Evolutionary conservation across 37 sponge, comb jelly and placozoan genomes (phyloP), one percentile per base, ranked within the genome.

Genomic region (Mnemiopsis leidyi): DNA sequence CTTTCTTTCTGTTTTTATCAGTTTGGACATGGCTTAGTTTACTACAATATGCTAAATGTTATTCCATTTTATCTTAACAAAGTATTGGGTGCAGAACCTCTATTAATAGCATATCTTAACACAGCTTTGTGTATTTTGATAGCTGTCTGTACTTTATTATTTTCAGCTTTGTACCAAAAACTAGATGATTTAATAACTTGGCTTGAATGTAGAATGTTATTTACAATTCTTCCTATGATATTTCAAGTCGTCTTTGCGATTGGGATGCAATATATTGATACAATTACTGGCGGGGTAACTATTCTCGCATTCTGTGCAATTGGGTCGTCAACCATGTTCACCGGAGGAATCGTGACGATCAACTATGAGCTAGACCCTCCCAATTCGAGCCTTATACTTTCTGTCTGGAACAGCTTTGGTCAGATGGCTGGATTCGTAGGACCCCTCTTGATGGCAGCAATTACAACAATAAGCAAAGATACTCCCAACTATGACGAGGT

Each of bases 371-470:
- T 85, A 9, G 90, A 85, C 23, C 90, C 90, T 32, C 13, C 23
- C 1, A 85, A 85, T 39, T 35, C 90, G 9, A 1, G 61, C 16
- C n/a, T 85, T 5, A 23, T 39, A 23, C 5, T 18, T 18, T 38
- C 90, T 2, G 25, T 85, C 0, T 85, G 2, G 61, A 85, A 40
- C 23, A 40, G 90, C 25, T 23, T 40, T 35, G 90, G 90, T 32
- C 90, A 85, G 36, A 85, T 39, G 26, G 32, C 90, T 0, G 90
- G 90, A 28, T 85, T 85, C 26, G 26, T 85, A 28, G 90, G 90
- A 28, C 90, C 90, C 33, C 0, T 40, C 3, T 40, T 85, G 61
- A 85, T 85, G 90, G 48, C 90, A 0, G 20, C 26, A 33, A 77
- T 77, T 28, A 77, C 79, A 3, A 26, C 30, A 33, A 77, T 36